A percentile compares a stretch with the other conserved stretches of the same genome.
Evolutionary conservation across 2,888 invertebrate species (phyloP).

Genomic region (Tetheella fluctuosa): DNA sequence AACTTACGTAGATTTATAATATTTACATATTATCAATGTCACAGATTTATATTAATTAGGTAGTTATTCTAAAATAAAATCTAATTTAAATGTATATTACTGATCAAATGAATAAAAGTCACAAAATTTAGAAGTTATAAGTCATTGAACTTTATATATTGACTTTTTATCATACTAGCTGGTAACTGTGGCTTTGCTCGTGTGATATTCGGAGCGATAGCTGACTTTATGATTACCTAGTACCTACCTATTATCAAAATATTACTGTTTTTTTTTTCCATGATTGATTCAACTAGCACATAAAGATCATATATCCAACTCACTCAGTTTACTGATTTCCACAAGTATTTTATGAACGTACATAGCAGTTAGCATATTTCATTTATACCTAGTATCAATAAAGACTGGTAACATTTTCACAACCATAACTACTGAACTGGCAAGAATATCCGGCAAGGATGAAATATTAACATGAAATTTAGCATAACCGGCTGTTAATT

Average conservation of each 20-base stretch:
- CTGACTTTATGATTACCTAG: too few relatives aligned
- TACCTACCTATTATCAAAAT: too few relatives aligned
- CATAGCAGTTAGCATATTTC: background rate
- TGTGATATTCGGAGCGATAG: background rate
- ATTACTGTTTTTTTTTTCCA: too few relatives aligned
- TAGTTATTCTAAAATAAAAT: slow-evolving; percentile 2
- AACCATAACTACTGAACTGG: background rate
- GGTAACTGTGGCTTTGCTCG: background rate
- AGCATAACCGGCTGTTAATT: background rate
- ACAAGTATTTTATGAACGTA: background rate
- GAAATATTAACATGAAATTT: background rate
- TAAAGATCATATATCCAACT: too few relatives aligned
- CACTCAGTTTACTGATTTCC: background rate
- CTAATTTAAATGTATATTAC: background rate
- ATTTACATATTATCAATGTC: slow-evolving; percentile 5
- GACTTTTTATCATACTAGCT: background rate
- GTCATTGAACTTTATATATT: slow-evolving; percentile 3
- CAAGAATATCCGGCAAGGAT: background rate
- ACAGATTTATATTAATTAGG: background rate
- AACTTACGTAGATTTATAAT: background rate
- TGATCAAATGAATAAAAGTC: background rate
- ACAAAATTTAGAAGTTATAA: background rate
- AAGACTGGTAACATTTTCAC: background rate
- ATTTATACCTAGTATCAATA: background rate
- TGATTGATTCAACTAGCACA: too few relatives aligned